A percentile compares a stretch with the other conserved stretches of the same genome.
These are phyloP conservation scores for Phaethon lepturus DNA, from an alignment of 2,113 vertebrate species.

Conservation along the genomic window DNA sequence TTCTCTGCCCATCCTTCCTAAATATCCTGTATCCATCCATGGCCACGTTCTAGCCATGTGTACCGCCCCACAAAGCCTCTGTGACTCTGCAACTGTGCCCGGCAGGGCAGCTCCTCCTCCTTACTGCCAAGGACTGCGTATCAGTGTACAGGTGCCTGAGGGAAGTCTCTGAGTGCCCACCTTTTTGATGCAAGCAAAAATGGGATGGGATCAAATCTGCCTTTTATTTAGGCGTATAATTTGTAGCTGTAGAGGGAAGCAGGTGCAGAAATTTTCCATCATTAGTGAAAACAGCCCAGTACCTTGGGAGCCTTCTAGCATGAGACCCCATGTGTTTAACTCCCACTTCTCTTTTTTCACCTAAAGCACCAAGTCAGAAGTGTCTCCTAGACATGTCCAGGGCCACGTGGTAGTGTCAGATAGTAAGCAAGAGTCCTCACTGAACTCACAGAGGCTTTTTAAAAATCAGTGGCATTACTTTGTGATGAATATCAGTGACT, in stretches of 20 bases:
- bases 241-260: not conserved
- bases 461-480: not conserved
- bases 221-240: not conserved
- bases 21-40: not conserved
- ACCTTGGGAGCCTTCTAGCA: not conserved
- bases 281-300: not conserved
- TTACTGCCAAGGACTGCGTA: not conserved
- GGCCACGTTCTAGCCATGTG: accelerated
- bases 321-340: not conserved
- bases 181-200: not conserved
- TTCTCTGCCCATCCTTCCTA: not conserved
- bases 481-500: not conserved
- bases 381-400: not conserved
- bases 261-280: not conserved
- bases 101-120: not conserved
- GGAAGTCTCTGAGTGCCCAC: not conserved
- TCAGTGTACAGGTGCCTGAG: not conserved
- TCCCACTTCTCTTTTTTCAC: not conserved
- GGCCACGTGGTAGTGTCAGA: not conserved
- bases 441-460: not conserved
- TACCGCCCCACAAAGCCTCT: not conserved
- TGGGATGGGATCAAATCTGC: not conserved
- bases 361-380: not conserved
- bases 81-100: not conserved
- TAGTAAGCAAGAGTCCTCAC: not conserved